Evolutionary conservation across 2,113 vertebrate genomes (phyloP).

Genomic region (Stegostoma tigrinum): DNA sequence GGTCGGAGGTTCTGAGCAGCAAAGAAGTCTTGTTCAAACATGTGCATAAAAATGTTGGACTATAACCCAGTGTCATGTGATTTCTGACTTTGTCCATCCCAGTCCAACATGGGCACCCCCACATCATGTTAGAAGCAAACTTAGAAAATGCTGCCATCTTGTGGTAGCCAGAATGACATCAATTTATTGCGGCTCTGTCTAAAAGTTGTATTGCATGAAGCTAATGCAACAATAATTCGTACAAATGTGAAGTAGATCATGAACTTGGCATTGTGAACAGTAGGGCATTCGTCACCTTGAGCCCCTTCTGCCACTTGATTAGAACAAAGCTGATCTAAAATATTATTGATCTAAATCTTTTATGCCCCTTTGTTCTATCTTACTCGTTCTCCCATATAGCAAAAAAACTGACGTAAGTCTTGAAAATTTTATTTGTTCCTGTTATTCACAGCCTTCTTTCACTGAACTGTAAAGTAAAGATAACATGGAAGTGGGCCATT

Average conservation of each 20-base stretch:
- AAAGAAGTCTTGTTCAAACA: too few species aligned
- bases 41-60: too few species aligned
- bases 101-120: too few species aligned
- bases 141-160: conserved; percentile 28
- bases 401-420: neutral
- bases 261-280: neutral
- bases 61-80: too few species aligned
- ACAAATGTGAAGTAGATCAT: neutral
- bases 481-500: neutral
- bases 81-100: too few species aligned
- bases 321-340: neutral
- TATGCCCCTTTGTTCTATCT: neutral
- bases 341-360: too few species aligned
- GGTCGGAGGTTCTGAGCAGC: too few species aligned
- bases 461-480: neutral
- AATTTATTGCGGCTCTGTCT: neutral
- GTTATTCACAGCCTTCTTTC: neutral
- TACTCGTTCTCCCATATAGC: neutral
- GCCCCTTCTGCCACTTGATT: neutral
- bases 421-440: neutral
- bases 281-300: neutral
- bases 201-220: neutral
- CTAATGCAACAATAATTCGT: neutral
- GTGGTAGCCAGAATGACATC: neutral
- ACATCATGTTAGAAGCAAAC: neutral